Percentiles rank a stretch among this genome's conserved stretches.
Conservation (phyloP, 1,140 invertebrate genomes). For the Lithobius niger region DNA sequence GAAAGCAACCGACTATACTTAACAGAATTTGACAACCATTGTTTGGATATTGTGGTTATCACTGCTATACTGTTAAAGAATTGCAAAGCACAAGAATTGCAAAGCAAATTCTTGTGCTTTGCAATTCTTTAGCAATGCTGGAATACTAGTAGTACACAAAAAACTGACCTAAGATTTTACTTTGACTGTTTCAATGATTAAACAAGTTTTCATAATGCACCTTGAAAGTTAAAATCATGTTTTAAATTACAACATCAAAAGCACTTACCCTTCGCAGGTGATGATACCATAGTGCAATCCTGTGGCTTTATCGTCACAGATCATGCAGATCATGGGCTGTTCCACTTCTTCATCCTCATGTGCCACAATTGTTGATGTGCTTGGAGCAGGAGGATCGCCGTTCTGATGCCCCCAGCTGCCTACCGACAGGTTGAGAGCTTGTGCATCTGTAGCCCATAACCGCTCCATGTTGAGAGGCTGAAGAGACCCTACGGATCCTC, state of each 20-base stretch:
- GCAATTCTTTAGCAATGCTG: no score
- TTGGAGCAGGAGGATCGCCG: constrained; percentile 32
- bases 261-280: constrained; percentile 78
- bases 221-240: no score
- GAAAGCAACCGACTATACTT: no score
- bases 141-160: no score
- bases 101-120: no score
- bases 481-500: constrained; percentile 8
- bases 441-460: constrained; percentile 64
- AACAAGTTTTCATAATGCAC: no score
- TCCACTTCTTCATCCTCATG: constrained; percentile 58
- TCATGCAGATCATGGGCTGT: constrained; percentile 94
- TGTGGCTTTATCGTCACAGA: constrained; percentile 92
- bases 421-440: constrained; percentile 60
- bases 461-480: constrained; percentile 77
- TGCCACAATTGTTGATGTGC: not conserved
- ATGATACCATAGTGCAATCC: constrained; percentile 97
- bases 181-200: no score
- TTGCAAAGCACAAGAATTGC: no score
- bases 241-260: not conserved
- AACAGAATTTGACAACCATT: no score
- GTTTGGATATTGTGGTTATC: no score
- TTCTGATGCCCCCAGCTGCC: constrained; percentile 34
- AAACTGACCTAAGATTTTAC: no score
- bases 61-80: no score